Percentiles rank a stretch among this genome's conserved stretches.
Evolutionary conservation across 2,797 vertebrate genomes (phyloP).

Genomic region (Lophius americanus): DNA sequence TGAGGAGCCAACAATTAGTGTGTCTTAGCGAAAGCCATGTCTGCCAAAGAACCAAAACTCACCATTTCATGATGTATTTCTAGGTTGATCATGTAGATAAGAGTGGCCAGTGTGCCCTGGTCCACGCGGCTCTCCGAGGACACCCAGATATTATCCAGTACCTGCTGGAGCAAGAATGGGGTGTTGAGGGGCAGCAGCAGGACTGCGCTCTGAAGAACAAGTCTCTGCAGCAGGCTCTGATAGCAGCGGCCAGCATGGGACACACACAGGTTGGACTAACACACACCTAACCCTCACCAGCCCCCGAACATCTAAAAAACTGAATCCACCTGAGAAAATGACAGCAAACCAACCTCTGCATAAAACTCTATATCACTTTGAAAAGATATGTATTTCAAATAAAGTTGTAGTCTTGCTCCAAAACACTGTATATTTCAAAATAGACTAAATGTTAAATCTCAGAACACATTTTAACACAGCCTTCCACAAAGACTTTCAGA

Average conservation of each 20-base stretch:
- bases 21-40: not conserved
- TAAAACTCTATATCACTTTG: not conserved
- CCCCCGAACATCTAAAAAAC: not conserved
- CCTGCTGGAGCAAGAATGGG: slow-evolving; percentile 88
- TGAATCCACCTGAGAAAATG: not conserved
- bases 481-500: not conserved
- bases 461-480: not conserved
- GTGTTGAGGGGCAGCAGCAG: slow-evolving; percentile 77
- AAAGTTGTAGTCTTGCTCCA: too few relatives aligned
- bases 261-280: slow-evolving; percentile 79
- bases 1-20: slow-evolving; percentile 60
- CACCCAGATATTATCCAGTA: slow-evolving; percentile 89
- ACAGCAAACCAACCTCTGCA: not conserved
- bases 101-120: slow-evolving; percentile 93
- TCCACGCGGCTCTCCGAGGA: slow-evolving; percentile 93
- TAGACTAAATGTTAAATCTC: too few relatives aligned
- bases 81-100: slow-evolving; percentile 94
- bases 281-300: not conserved
- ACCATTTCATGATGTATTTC: slow-evolving; percentile 16
- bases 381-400: not conserved
- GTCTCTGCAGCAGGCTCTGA: slow-evolving; percentile 92
- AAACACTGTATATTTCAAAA: too few relatives aligned
- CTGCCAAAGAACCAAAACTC: not conserved
- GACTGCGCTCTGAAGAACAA: slow-evolving; percentile 85
- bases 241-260: slow-evolving; percentile 96